A percentile compares a stretch with the other conserved stretches of the same genome.
phyloP scores from a whole-genome alignment of 2,113 vertebrate species.

The Epinephelus moara region DNA sequence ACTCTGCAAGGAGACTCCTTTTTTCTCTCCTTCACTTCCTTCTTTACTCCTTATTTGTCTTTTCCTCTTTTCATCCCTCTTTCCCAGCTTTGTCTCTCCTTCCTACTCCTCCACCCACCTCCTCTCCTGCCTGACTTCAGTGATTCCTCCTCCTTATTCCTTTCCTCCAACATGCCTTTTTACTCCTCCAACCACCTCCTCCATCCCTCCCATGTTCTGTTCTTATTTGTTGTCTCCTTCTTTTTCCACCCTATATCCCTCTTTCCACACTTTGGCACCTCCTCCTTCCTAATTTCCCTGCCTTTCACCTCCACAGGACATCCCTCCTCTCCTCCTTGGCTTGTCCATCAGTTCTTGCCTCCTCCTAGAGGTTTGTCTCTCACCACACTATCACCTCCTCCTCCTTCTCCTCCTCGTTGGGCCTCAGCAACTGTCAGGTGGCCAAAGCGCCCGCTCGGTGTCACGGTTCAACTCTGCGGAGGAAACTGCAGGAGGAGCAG shows the following conservation, averaged over 20 bases:
- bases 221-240: too few relatives aligned
- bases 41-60: neutral
- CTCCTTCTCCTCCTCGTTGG: neutral
- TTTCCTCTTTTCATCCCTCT: neutral
- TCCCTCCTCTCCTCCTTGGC: neutral
- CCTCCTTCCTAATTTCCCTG: neutral
- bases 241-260: neutral
- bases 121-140: neutral
- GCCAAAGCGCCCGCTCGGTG: neutral
- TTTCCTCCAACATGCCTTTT: neutral
- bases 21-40: neutral
- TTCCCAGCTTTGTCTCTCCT: neutral
- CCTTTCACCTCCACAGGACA: neutral
- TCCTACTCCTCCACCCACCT: neutral
- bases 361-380: neutral
- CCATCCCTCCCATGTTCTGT: too few relatives aligned
- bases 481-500: slow-evolving; percentile 37
- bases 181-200: neutral
- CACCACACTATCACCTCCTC: neutral
- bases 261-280: neutral
- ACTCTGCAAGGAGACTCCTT: neutral
- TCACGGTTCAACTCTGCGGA: slow-evolving; percentile 33
- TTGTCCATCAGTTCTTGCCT: neutral
- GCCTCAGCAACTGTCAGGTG: slow-evolving; percentile 39
- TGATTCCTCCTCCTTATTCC: neutral